These are phyloP conservation scores for Nasonovia ribisnigri DNA, from an alignment of 2,888 invertebrate species.

Conservation along the genomic window DNA sequence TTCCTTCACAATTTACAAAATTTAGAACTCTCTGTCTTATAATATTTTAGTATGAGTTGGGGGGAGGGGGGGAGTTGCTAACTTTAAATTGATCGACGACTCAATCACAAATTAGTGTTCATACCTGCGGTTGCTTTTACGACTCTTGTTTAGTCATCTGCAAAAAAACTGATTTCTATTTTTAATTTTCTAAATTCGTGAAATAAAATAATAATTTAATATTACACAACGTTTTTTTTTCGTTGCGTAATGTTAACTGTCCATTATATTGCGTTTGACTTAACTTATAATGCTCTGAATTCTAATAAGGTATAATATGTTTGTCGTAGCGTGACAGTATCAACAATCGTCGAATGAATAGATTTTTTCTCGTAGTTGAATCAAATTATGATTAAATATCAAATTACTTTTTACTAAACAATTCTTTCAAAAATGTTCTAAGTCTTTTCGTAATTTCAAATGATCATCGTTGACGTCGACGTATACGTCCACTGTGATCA, in stretches of 20 bases:
- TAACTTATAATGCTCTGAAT: not conserved
- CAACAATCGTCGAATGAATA: not conserved
- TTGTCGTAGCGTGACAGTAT: not conserved
- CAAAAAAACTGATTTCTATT: not conserved
- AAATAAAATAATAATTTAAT: not conserved
- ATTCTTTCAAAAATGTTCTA: not conserved
- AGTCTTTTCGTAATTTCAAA: no score
- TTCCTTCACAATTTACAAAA: not conserved
- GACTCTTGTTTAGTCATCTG: not conserved
- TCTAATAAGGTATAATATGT: not conserved
- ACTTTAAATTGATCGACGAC: not conserved
- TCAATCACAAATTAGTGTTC: not conserved
- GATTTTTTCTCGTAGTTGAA: not conserved
- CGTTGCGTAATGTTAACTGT: not conserved
- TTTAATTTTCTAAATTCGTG: not conserved
- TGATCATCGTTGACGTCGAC: no score
- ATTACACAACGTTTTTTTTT: not conserved
- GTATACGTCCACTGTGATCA: not conserved
- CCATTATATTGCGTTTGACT: not conserved
- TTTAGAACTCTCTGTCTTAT: not conserved
- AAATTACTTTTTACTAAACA: not conserved
- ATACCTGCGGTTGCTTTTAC: not conserved
- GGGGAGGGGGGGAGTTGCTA: no score
- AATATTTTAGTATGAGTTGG: not conserved
- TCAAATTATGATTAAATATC: not conserved